Evolutionary conservation across 2,797 vertebrate species (phyloP).

Genomic region (Rhinella marina): DNA sequence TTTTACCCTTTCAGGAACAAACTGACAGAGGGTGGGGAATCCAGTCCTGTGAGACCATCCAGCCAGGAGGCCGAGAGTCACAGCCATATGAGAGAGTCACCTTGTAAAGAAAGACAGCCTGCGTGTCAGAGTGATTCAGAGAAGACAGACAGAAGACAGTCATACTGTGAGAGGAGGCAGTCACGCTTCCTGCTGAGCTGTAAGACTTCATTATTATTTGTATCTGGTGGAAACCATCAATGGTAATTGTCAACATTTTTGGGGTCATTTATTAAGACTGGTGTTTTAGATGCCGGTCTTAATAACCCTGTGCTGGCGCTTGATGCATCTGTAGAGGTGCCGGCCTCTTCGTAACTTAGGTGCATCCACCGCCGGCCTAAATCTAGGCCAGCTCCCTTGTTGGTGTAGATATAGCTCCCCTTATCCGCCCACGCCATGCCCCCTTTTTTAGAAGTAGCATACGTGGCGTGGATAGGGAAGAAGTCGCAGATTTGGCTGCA

Average conservation of each 20-base stretch:
- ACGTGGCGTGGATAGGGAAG: no score
- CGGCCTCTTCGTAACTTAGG: no score
- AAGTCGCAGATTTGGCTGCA: no score
- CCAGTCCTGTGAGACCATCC: conserved; percentile 32
- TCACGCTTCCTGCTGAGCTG: conserved; percentile 88
- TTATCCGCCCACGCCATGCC: no score
- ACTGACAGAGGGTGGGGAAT: conserved; percentile 53
- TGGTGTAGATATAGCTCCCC: no score
- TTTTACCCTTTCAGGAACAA: conserved; percentile 74
- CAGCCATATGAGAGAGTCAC: neutral
- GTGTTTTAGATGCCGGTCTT: no score
- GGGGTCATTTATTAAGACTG: no score
- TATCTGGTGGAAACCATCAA: neutral
- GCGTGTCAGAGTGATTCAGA: conserved; percentile 11
- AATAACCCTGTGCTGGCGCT: no score
- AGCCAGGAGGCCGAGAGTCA: conserved; percentile 28
- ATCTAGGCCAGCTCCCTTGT: no score
- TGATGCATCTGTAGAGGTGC: no score
- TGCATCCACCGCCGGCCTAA: no score
- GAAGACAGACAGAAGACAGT: conserved; percentile 51
- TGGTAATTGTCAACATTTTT: neutral
- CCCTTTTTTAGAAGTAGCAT: no score
- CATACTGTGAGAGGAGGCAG: conserved; percentile 77
- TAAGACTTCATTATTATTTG: conserved; percentile 65
- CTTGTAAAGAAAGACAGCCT: conserved; percentile 13